Conservation (phyloP, 2,888 invertebrate species). For the Chaetoderma sp. region DNA sequence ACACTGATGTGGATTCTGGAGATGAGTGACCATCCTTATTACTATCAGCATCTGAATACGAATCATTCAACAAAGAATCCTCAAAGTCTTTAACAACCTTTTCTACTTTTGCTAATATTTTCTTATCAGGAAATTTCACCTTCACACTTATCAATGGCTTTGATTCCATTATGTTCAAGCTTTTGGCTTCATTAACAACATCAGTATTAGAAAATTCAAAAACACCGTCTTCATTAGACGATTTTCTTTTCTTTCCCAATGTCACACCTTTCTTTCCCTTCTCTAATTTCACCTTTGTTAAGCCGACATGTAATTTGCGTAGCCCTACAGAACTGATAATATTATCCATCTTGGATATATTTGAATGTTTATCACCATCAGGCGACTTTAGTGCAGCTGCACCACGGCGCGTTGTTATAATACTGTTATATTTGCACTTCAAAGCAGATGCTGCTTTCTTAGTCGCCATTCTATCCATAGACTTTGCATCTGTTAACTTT, state of each 20-base stretch:
- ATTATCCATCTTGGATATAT: not conserved
- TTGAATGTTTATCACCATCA: constrained; percentile 30
- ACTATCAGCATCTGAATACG: no score
- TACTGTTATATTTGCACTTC: constrained; percentile 56
- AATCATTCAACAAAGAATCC: no score
- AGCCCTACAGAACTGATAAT: not conserved
- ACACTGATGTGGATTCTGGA: no score
- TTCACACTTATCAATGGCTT: no score
- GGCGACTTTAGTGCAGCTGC: constrained; percentile 24
- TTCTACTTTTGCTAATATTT: no score
- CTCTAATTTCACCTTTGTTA: constrained; percentile 13
- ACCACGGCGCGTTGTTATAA: constrained; percentile 40
- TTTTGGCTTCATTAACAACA: no score
- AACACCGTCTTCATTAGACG: not conserved
- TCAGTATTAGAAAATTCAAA: no score
- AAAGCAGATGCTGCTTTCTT: constrained; percentile 60
- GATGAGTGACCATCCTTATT: no score
- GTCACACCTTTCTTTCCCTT: constrained; percentile 7
- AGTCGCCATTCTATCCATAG: constrained; percentile 32
- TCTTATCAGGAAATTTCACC: no score
- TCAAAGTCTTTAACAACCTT: constrained; percentile 1
- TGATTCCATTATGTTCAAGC: no score
- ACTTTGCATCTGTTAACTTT: not conserved
- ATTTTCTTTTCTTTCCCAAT: not conserved
- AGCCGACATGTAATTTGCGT: constrained; percentile 9